These are phyloP conservation scores for Chlorospingus semifuscus DNA, from an alignment of 2,797 vertebrate genomes.

Conservation along the genomic window DNA sequence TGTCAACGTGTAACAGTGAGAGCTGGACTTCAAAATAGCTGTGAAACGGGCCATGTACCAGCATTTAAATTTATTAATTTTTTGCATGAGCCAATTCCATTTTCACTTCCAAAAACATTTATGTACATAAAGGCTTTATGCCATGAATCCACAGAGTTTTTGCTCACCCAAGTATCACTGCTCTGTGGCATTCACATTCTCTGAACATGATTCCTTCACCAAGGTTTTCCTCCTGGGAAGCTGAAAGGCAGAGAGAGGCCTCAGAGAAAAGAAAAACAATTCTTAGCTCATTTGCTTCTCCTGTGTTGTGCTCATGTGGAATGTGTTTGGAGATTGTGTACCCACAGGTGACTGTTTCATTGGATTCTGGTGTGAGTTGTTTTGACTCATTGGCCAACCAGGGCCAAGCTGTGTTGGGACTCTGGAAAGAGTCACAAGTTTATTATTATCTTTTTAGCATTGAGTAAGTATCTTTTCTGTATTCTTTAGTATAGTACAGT, in stretches of 20 bases:
- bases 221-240: not conserved
- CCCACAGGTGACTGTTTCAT: not conserved
- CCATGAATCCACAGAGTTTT: not conserved
- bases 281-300: not conserved
- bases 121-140: not conserved
- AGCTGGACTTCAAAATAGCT: not conserved
- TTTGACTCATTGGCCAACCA: not conserved
- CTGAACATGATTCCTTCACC: not conserved
- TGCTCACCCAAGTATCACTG: not conserved
- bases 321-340: not conserved
- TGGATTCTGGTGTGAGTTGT: not conserved
- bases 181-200: not conserved
- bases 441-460: not conserved
- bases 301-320: not conserved
- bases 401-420: not conserved
- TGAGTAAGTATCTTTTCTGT: not conserved
- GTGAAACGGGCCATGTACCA: not conserved
- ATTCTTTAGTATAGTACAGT: not conserved
- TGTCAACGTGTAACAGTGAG: not conserved
- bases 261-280: not conserved
- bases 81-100: not conserved
- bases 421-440: not conserved
- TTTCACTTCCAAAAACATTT: not conserved
- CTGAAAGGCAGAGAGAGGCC: not conserved
- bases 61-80: not conserved